Conservation (phyloP, 2,888 invertebrate species). For the Polymixis flavicincta region DNA sequence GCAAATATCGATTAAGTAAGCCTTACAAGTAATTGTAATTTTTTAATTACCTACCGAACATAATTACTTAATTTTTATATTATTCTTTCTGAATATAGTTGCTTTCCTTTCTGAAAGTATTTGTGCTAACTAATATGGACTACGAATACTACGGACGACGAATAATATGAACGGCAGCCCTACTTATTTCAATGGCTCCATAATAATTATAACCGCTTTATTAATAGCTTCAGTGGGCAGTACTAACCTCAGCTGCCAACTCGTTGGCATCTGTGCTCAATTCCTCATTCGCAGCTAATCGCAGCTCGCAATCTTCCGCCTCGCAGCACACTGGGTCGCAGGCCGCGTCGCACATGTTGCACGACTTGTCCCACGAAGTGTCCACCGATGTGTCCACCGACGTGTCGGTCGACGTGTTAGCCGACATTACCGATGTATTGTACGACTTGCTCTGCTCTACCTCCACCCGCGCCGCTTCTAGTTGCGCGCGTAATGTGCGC, state of each 20-base stretch:
- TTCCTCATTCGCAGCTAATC: constrained; percentile 83
- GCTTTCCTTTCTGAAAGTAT: neutral
- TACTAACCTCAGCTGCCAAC: constrained; percentile 85
- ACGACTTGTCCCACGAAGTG: constrained; percentile 73
- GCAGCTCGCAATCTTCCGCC: constrained; percentile 81
- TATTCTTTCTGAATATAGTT: neutral
- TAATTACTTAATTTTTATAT: no score
- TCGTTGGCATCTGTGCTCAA: constrained; percentile 87
- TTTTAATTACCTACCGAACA: neutral
- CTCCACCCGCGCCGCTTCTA: constrained; percentile 85
- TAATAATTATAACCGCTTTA: constrained; percentile 54
- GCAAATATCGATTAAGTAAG: neutral
- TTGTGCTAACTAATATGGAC: neutral
- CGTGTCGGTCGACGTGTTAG: constrained; percentile 61
- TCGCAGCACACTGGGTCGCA: constrained; percentile 87
- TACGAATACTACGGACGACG: no score
- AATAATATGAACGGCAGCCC: neutral
- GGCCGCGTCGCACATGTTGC: constrained; percentile 84
- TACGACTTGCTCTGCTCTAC: constrained; percentile 69
- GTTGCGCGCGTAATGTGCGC: constrained; percentile 86
- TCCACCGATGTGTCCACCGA: constrained; percentile 65
- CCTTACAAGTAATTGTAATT: neutral
- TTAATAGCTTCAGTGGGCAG: constrained; percentile 54
- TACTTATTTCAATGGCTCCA: constrained; percentile 35
- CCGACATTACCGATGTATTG: constrained; percentile 60